Percentiles rank a stretch among this genome's conserved stretches.
phyloP scores from a whole-genome alignment of 1,140 invertebrate species.

The Nymphalis io region DNA sequence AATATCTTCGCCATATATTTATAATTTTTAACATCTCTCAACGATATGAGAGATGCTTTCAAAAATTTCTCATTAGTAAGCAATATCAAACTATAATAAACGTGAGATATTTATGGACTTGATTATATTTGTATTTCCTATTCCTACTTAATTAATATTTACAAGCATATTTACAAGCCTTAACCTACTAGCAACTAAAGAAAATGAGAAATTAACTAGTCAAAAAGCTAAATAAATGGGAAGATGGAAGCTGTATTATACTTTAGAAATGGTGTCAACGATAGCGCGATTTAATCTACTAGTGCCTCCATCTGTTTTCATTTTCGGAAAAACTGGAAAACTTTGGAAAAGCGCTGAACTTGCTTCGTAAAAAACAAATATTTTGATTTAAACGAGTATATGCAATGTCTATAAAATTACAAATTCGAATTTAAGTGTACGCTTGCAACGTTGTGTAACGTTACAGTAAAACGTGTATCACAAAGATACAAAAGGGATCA shows the following conservation, averaged over 20 bases:
- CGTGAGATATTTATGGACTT: too few relatives aligned
- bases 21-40: slow-evolving; percentile 1
- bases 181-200: not conserved
- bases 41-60: not conserved
- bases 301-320: not conserved
- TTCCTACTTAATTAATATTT: slow-evolving; percentile 3
- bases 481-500: too few relatives aligned
- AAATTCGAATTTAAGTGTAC: too few relatives aligned
- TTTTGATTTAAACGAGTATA: too few relatives aligned
- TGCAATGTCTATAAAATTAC: too few relatives aligned
- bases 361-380: too few relatives aligned
- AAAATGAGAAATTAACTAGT: not conserved
- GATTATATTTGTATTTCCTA: too few relatives aligned
- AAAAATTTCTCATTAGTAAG: not conserved
- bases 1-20: not conserved
- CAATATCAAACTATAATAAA: not conserved
- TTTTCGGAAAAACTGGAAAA: not conserved
- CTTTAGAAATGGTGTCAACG: not conserved
- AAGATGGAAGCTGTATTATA: not conserved
- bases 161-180: slow-evolving; percentile 2
- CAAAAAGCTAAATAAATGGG: not conserved
- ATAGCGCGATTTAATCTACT: not conserved
- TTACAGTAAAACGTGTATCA: too few relatives aligned
- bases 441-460: too few relatives aligned
- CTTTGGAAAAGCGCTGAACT: too few relatives aligned